Percentiles rank a stretch among this genome's conserved stretches.
Conservation (phyloP, 2,113 vertebrate genomes). For the Lophotis ruficrista region DNA sequence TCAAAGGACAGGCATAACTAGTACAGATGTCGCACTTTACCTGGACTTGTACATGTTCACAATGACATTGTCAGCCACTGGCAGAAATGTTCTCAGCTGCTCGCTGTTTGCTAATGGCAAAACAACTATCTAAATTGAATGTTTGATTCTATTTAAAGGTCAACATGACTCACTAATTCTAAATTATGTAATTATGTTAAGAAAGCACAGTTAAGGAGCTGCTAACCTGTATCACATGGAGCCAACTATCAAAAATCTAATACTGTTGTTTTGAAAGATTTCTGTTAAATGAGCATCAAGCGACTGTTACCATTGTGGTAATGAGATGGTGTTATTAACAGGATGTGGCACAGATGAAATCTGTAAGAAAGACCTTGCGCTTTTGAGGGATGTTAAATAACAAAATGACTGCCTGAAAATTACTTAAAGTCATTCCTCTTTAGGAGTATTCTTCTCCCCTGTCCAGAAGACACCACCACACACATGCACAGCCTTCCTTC, state of each 20-base stretch:
- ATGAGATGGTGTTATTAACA: constrained; percentile 56
- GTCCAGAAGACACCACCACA: background rate
- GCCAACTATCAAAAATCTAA: constrained; percentile 38
- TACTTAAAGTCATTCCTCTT: background rate
- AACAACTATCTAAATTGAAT: constrained; percentile 40
- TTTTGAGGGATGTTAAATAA: constrained; percentile 59
- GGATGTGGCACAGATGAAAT: constrained; percentile 61
- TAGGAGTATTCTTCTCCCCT: background rate
- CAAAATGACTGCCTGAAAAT: constrained; percentile 25
- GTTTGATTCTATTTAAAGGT: constrained; percentile 54
- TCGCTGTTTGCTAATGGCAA: constrained; percentile 15
- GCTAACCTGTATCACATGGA: constrained; percentile 21
- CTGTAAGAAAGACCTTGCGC: constrained; percentile 24
- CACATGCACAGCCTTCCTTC: background rate
- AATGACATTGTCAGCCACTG: background rate
- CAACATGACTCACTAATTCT: constrained; percentile 33
- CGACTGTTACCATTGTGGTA: constrained; percentile 59
- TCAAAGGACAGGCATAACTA: background rate
- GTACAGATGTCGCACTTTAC: background rate
- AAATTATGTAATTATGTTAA: constrained; percentile 56
- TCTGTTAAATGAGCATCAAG: constrained; percentile 45
- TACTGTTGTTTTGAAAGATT: constrained; percentile 54
- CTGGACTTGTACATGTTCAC: background rate
- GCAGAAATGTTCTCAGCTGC: background rate
- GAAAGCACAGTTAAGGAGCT: constrained; percentile 49